Conservation (phyloP, 2,113 vertebrate species). For the Panurus biarmicus region DNA sequence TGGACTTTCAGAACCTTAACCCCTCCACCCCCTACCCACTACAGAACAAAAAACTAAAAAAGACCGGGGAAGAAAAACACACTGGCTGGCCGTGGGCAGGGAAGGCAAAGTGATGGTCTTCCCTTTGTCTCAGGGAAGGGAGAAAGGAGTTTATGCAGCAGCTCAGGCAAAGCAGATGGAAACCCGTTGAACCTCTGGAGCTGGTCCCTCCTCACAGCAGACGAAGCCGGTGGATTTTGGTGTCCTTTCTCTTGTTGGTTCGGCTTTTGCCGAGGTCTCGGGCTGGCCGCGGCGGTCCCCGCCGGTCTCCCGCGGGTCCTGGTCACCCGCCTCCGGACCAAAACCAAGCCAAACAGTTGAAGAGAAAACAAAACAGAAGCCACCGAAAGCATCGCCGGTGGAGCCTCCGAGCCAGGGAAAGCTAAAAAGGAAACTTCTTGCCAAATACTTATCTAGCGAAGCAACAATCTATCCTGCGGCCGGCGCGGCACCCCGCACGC, state of each 20-base stretch:
- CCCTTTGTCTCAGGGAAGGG: neutral
- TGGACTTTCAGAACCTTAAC: neutral
- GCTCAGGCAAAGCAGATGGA: neutral
- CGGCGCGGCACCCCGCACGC: neutral
- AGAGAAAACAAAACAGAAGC: neutral
- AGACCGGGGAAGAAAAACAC: neutral
- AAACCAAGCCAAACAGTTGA: neutral
- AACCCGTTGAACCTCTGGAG: neutral
- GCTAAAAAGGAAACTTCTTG: neutral
- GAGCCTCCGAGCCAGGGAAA: neutral
- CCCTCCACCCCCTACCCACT: fast-evolving
- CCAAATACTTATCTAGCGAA: neutral
- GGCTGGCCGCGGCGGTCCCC: no score
- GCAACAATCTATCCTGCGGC: neutral
- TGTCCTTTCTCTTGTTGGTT: neutral
- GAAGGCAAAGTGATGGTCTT: neutral
- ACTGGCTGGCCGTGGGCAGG: neutral
- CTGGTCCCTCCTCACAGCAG: neutral
- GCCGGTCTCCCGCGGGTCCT: no score
- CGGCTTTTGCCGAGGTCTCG: neutral
- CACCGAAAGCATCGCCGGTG: neutral
- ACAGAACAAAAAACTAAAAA: neutral
- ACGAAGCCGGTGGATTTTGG: neutral
- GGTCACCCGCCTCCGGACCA: no score
- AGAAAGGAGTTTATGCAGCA: neutral